Conservation (phyloP, 2,797 vertebrate genomes). For the Pagetopsis macropterus region DNA sequence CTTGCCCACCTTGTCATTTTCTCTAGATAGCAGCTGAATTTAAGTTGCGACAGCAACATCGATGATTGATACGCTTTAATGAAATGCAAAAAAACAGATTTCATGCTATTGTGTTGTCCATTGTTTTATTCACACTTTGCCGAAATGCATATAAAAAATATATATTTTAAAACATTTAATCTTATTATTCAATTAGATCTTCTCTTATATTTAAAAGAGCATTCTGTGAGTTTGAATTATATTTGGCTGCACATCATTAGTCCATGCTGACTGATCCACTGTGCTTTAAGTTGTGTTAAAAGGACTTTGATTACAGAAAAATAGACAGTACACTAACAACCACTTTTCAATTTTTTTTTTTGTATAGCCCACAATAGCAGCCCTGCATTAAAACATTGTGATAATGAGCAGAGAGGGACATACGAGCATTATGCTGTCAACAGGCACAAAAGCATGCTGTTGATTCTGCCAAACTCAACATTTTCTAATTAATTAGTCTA, state of each 20-base stretch:
- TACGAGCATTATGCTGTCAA: background rate
- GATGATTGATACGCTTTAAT: too few species aligned
- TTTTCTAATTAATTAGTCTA: too few species aligned
- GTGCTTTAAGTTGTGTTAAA: background rate
- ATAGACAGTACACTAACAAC: background rate
- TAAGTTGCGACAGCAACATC: too few species aligned
- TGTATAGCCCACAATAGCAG: background rate
- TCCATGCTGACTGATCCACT: background rate
- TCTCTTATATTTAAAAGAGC: slow-evolving; percentile 2
- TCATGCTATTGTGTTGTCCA: background rate
- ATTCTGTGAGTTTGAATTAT: background rate
- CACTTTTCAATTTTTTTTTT: slow-evolving; percentile 4
- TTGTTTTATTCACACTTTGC: background rate
- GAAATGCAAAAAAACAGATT: too few species aligned
- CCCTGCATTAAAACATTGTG: background rate
- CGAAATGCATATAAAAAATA: background rate
- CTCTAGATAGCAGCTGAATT: too few species aligned
- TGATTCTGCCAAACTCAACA: too few species aligned
- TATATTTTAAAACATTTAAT: too few species aligned
- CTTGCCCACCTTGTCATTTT: too few species aligned
- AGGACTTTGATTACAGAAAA: slow-evolving; percentile 2
- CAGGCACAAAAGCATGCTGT: background rate
- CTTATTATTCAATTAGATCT: background rate
- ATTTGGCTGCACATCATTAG: slow-evolving; percentile 2
- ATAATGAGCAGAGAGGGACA: background rate